Percentiles rank a stretch among this genome's conserved stretches.
phyloP scores from a whole-genome alignment of 2,113 vertebrate species.

The Corythornis cristatus region DNA sequence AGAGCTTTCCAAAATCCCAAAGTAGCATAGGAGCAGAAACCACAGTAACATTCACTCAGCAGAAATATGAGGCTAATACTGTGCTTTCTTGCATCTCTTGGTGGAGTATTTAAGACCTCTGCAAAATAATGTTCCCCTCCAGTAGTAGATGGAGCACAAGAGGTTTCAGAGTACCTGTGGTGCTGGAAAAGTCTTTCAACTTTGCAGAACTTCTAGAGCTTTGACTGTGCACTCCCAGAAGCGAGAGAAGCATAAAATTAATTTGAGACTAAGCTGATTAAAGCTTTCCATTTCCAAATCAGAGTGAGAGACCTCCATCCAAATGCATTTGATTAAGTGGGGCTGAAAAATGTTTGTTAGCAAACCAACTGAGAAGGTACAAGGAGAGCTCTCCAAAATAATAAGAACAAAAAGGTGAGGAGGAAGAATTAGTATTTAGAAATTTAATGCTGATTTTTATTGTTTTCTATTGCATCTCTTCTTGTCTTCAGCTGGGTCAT shows the following conservation, averaged over 20 bases:
- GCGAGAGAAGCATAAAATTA: neutral
- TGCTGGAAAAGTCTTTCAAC: neutral
- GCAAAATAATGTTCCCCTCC: neutral
- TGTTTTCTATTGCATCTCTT: neutral
- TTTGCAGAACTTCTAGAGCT: neutral
- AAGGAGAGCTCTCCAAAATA: neutral
- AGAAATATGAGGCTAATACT: neutral
- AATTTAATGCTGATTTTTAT: neutral
- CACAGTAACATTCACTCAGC: neutral
- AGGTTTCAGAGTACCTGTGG: neutral
- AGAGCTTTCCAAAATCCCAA: neutral
- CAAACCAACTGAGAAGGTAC: neutral
- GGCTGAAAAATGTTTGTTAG: neutral
- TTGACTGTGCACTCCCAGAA: neutral
- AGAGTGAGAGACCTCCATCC: neutral
- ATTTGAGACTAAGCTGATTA: conserved; percentile 16
- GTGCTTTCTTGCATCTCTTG: neutral
- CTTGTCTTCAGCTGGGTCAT: neutral
- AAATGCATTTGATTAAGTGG: conserved; percentile 9
- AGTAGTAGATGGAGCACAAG: neutral
- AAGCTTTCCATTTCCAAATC: conserved; percentile 1
- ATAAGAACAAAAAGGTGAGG: neutral
- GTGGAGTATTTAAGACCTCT: neutral
- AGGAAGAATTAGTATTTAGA: neutral
- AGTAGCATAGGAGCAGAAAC: neutral